Evolutionary conservation across 1,140 invertebrate species (phyloP).

Genomic region (Papilio helenus): DNA sequence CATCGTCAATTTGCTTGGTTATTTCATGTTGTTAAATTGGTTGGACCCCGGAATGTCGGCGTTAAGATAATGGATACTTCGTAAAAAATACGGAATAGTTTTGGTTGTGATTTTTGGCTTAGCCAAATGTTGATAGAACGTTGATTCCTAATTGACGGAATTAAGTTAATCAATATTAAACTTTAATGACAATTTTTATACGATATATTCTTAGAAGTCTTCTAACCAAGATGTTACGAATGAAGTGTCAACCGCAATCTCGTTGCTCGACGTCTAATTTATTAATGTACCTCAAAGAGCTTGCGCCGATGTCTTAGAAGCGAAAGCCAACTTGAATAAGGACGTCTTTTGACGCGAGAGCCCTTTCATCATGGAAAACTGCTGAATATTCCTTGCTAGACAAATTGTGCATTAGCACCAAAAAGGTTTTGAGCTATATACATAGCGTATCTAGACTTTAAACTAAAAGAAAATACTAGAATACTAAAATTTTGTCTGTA

Average conservation of each 20-base stretch:
- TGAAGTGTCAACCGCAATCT: slow-evolving; percentile 11
- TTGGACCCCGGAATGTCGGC: neutral
- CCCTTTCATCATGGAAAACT: slow-evolving; percentile 53
- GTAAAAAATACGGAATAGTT: neutral
- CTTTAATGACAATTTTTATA: no score
- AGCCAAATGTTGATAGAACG: neutral
- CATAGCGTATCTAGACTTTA: slow-evolving; percentile 12
- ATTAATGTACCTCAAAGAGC: slow-evolving; percentile 47
- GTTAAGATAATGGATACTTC: neutral
- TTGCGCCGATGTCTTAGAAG: slow-evolving; percentile 44
- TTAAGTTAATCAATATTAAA: no score
- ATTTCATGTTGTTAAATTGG: neutral
- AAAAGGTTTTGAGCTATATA: slow-evolving; percentile 52
- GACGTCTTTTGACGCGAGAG: slow-evolving; percentile 45
- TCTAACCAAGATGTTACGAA: neutral
- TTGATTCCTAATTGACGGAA: neutral
- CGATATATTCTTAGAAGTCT: no score
- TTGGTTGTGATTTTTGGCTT: neutral
- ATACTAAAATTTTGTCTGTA: neutral
- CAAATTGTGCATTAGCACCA: slow-evolving; percentile 51
- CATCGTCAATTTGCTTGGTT: neutral
- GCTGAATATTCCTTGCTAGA: slow-evolving; percentile 62
- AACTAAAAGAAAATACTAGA: neutral
- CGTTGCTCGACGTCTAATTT: slow-evolving; percentile 43
- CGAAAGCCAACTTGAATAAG: slow-evolving; percentile 40